Evolutionary conservation across 2,797 vertebrate species (phyloP).

Genomic region (Prunella strophiata): DNA sequence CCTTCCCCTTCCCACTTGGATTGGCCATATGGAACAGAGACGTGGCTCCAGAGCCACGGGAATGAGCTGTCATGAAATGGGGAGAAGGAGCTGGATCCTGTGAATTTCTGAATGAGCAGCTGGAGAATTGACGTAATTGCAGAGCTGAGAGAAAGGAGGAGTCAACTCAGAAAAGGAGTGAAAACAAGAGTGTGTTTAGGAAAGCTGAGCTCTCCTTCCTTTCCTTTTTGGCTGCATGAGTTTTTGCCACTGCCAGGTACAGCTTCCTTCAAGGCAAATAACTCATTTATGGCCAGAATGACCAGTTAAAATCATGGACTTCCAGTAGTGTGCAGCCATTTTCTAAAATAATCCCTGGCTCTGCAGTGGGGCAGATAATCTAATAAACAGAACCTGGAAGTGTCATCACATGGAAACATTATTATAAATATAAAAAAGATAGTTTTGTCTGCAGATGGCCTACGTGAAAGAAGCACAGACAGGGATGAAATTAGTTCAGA

Average conservation of each 20-base stretch:
- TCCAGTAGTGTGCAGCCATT: neutral
- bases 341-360: neutral
- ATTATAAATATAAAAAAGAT: neutral
- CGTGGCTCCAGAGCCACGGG: neutral
- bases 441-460: neutral
- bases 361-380: neutral
- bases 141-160: neutral
- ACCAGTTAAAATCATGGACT: neutral
- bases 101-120: constrained; percentile 36
- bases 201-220: neutral
- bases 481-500: neutral
- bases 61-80: constrained; percentile 16
- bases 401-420: neutral
- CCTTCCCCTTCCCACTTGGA: neutral
- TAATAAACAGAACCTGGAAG: neutral
- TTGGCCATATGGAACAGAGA: neutral
- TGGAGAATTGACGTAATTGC: constrained; percentile 29
- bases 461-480: neutral
- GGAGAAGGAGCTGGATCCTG: neutral
- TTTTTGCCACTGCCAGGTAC: neutral
- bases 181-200: neutral
- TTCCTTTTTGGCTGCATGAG: neutral
- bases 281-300: neutral
- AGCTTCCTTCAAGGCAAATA: neutral
- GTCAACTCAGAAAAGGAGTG: neutral